Percentiles rank a stretch among this genome's conserved stretches.
phyloP scores from a whole-genome alignment of 2,888 invertebrate genomes.

The Aphidius colemani region DNA sequence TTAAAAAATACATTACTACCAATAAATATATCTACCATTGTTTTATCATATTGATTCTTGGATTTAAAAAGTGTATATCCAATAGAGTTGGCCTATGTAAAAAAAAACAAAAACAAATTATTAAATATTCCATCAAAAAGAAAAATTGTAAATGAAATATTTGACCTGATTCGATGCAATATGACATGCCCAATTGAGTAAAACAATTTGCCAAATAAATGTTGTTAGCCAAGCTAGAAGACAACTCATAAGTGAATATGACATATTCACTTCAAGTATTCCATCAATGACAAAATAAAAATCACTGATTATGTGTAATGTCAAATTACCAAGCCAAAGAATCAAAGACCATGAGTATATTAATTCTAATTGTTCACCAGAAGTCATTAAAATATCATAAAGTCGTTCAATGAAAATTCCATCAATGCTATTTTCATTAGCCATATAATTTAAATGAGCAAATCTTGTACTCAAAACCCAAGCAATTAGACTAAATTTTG shows the following conservation, averaged over 20 bases:
- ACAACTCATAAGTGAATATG: conserved; percentile 32
- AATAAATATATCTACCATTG: no score
- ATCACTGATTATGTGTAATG: conserved; percentile 45
- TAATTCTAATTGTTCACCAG: conserved; percentile 42
- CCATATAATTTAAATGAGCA: conserved; percentile 44
- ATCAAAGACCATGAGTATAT: conserved; percentile 46
- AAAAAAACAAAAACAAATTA: no score
- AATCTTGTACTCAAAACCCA: conserved; percentile 50
- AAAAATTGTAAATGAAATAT: conserved; percentile 1
- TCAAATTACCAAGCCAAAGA: conserved; percentile 47
- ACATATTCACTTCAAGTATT: conserved; percentile 17
- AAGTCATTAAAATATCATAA: conserved; percentile 45
- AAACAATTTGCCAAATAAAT: conserved; percentile 42
- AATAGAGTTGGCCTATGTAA: no score
- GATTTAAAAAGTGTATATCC: no score
- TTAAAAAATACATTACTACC: no score
- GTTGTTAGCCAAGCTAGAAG: conserved; percentile 42
- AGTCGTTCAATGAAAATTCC: conserved; percentile 41
- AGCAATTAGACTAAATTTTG: conserved; percentile 45
- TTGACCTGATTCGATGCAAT: conserved; percentile 43
- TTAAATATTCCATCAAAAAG: background rate
- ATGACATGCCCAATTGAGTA: conserved; percentile 46
- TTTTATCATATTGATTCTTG: no score
- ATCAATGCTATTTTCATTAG: conserved; percentile 34
- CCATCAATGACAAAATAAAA: conserved; percentile 44